These are phyloP conservation scores for Caenorhabditis sp. DNA, from an alignment of 2,888 invertebrate species.

Conservation along the genomic window DNA sequence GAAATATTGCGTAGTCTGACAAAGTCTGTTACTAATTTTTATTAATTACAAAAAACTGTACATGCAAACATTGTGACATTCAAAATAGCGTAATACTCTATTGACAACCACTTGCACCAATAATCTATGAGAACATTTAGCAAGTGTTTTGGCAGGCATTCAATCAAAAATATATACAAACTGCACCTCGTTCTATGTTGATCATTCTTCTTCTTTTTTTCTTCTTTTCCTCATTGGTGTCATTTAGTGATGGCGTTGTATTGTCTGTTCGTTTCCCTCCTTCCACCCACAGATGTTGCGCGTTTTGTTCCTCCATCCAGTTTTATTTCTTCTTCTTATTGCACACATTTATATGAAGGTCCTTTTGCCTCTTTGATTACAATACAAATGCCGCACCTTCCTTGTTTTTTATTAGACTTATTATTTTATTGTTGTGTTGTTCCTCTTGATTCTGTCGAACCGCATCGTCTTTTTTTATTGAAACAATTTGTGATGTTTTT, in stretches of 20 bases:
- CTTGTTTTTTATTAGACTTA: background rate
- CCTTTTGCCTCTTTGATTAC: background rate
- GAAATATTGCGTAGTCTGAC: no score
- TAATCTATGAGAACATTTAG: background rate
- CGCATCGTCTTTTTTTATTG: background rate
- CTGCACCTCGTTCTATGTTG: background rate
- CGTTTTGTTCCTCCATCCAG: background rate
- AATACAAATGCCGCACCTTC: background rate
- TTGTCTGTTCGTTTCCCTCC: background rate
- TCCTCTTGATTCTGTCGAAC: background rate
- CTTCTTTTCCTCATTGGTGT: background rate
- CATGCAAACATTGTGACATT: no score
- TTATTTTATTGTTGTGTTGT: background rate
- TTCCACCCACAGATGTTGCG: conserved; percentile 1
- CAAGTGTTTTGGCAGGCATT: background rate
- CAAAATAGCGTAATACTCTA: no score
- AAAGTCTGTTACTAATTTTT: no score
- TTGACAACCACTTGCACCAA: background rate
- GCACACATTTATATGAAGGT: background rate
- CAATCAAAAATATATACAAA: conserved; percentile 1
- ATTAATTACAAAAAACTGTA: no score
- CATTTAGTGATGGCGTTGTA: conserved; percentile 1
- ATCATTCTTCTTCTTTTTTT: background rate
- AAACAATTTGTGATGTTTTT: background rate
- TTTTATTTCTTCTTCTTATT: conserved; percentile 3